phyloP scores from a whole-genome alignment of 2,113 vertebrate genomes.

The Dicerorhinus sumatrensis region DNA sequence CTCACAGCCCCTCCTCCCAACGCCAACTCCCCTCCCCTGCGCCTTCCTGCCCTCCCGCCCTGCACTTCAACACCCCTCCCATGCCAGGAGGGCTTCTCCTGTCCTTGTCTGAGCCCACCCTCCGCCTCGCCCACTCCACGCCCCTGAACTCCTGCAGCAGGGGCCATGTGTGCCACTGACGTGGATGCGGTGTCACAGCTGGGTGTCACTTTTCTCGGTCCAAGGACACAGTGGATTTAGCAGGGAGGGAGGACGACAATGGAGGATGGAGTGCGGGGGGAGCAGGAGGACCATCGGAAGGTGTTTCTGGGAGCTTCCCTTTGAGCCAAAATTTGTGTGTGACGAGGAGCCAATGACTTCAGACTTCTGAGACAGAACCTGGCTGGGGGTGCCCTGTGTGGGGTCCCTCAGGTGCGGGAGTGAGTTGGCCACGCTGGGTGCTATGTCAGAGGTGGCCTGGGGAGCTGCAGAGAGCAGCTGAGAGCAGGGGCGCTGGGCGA shows the following conservation, averaged over 20 bases:
- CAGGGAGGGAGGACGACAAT: not conserved
- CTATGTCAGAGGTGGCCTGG: not conserved
- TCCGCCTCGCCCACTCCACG: accelerated
- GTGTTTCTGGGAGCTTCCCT: not conserved
- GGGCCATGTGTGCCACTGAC: not conserved
- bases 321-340: not conserved
- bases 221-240: not conserved
- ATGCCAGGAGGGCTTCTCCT: not conserved
- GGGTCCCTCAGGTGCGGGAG: no score
- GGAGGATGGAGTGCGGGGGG: not conserved
- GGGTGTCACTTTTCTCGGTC: not conserved
- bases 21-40: no score
- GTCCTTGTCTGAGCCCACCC: not conserved
- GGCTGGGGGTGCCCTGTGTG: not conserved
- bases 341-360: not conserved
- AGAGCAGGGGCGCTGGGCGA: no score
- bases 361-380: not conserved
- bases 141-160: not conserved
- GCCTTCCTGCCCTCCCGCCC: not conserved
- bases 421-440: not conserved
- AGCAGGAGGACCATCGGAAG: not conserved
- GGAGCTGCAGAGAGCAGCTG: not conserved
- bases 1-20: no score
- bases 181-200: accelerated
- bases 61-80: not conserved